These are phyloP conservation scores for Dicaeum eximium DNA, from an alignment of 2,113 vertebrate species.

Conservation along the genomic window DNA sequence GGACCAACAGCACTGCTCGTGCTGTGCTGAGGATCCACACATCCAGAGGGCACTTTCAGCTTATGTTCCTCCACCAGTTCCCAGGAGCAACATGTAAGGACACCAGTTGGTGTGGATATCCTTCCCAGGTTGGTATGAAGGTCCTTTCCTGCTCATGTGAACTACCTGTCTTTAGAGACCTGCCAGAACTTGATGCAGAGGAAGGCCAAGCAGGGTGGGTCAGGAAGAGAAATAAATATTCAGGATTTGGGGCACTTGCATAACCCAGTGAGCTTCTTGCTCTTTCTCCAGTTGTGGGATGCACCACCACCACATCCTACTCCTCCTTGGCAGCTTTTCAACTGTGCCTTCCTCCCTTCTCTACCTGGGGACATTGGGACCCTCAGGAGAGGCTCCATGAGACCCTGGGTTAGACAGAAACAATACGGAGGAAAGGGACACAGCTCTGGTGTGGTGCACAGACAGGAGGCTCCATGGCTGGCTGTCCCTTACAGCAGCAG, in stretches of 20 bases:
- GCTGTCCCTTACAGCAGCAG: background rate
- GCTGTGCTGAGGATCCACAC: background rate
- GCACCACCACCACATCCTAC: background rate
- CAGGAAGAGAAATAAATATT: background rate
- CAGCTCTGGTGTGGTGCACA: fast-evolving
- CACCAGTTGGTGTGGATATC: background rate
- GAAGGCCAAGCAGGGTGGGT: background rate
- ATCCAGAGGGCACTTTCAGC: background rate
- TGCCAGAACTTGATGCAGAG: background rate
- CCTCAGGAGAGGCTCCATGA: background rate
- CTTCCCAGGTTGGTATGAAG: fast-evolving
- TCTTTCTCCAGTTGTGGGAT: background rate
- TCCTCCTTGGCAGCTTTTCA: background rate
- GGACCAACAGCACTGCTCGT: fast-evolving
- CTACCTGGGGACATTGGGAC: background rate
- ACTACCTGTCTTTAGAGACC: background rate
- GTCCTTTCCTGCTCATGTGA: background rate
- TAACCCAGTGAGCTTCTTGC: background rate
- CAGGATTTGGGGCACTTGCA: background rate
- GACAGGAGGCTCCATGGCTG: fast-evolving
- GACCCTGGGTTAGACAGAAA: background rate
- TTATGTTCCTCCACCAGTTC: background rate
- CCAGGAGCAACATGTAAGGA: background rate
- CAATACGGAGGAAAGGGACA: background rate
- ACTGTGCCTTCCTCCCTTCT: background rate